Evolutionary conservation across 2,888 invertebrate genomes (phyloP), one percentile per base, ranked within the genome.

Genomic region (Nephrotoma appendiculata): DNA sequence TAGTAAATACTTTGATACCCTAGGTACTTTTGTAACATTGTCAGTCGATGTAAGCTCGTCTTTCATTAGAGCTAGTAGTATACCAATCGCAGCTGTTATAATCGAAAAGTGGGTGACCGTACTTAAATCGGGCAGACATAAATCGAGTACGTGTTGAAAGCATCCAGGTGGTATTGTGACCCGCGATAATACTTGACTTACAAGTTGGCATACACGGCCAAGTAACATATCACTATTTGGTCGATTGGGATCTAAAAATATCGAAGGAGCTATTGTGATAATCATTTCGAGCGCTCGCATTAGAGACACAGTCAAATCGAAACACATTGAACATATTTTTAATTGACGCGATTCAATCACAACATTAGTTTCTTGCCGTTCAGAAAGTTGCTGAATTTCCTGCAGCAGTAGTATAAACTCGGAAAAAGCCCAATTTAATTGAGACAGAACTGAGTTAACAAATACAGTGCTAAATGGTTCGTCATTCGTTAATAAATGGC

Each of bases 371-470:
- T 91, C 92, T 87, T 90, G 92, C 88, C 92, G 89, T 87, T 93
- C 92, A 0, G 94, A 93, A 41, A 93, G 92, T 89, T 94, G 94
- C 89, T 95, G 94, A 88, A 95, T 94, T 93, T 97, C 96, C 90
- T 97, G 97, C 89, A 97, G 93, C 93, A 96, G 94, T 41, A 96
- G 94, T 88, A 97, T 95, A 89, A 97, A 97, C 90, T 97, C 97
- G 0, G 97, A 97, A 90, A 97, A 97, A 0, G 96, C 95, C 97
- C 97, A 97, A 91, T 97, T 97, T 5, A 97, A 92, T 89, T 97
- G 96, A 89, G 95, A 96, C 6, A 97, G 92, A 41, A 97, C 92
- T 0, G 96, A 96, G 91, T 96, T 96, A 11, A 97, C 92, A 89
- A 95, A 96, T 0, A 93, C 92, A 0, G 95, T 94, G 0, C 96